Evolutionary conservation across 2,797 vertebrate species (phyloP).

Genomic region (Naso thynnoides): DNA sequence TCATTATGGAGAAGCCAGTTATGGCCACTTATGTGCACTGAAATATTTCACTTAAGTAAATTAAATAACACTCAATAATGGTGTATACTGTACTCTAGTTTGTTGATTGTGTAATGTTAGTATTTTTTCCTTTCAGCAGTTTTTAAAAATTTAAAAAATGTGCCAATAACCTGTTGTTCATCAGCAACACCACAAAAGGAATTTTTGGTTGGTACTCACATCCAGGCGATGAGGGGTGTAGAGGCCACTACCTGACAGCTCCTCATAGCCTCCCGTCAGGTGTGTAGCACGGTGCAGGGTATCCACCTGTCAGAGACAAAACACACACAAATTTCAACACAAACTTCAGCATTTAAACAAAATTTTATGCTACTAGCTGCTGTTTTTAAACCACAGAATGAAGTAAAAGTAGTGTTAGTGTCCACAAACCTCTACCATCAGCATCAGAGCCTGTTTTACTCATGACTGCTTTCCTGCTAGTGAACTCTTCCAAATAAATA

Average conservation of each 20-base stretch:
- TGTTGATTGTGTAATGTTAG: too few relatives aligned
- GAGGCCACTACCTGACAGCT: conserved; percentile 88
- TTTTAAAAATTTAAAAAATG: too few relatives aligned
- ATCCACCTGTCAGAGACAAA: conserved; percentile 85
- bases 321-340: conserved; percentile 29
- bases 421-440: conserved; percentile 65
- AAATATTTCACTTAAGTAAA: too few relatives aligned
- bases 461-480: not conserved
- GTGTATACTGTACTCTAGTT: too few relatives aligned
- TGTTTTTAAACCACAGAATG: not conserved
- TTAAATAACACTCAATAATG: too few relatives aligned
- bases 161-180: not conserved
- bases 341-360: conserved; percentile 8
- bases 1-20: too few relatives aligned
- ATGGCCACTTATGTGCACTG: too few relatives aligned
- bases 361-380: not conserved
- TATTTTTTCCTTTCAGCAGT: too few relatives aligned
- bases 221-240: conserved; percentile 89
- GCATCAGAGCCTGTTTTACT: conserved; percentile 4
- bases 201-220: conserved; percentile 78
- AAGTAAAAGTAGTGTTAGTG: conserved; percentile 6
- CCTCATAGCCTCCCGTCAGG: conserved; percentile 91
- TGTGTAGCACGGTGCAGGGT: conserved; percentile 93
- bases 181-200: not conserved
- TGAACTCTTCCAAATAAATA: not conserved